These are phyloP conservation scores for Platichthys stellatus DNA, from an alignment of 2,113 vertebrate genomes.

Conservation along the genomic window DNA sequence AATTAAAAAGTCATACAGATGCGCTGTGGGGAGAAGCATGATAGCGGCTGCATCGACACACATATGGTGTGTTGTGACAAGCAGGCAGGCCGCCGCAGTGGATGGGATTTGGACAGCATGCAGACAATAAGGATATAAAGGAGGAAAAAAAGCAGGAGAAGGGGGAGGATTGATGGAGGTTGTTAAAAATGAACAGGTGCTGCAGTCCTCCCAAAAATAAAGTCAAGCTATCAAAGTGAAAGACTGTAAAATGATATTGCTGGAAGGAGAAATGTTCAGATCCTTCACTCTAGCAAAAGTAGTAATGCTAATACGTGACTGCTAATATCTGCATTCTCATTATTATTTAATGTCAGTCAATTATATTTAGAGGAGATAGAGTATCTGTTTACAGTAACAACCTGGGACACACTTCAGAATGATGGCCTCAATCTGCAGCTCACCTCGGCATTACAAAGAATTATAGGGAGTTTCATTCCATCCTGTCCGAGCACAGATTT, in stretches of 20 bases:
- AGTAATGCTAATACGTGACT: background rate
- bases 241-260: slow-evolving; percentile 12
- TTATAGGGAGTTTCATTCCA: background rate
- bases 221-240: background rate
- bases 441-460: background rate
- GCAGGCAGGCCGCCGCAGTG: slow-evolving; percentile 15
- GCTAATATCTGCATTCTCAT: background rate
- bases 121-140: slow-evolving; percentile 12
- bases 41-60: slow-evolving; percentile 26
- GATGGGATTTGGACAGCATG: slow-evolving; percentile 26
- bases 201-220: slow-evolving; percentile 8
- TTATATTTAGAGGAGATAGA: background rate
- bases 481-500: background rate
- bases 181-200: slow-evolving; percentile 40
- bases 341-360: background rate
- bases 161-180: slow-evolving; percentile 10
- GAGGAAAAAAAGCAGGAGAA: background rate
- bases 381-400: too few species aligned
- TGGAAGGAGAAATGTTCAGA: background rate
- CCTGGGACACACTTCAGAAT: background rate
- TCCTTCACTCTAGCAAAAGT: background rate
- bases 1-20: slow-evolving; percentile 67
- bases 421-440: background rate
- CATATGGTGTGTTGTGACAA: slow-evolving; percentile 61
- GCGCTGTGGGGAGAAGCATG: slow-evolving; percentile 35